Evolutionary conservation across 2,888 invertebrate species (phyloP).

Genomic region (Eilema sororculum): DNA sequence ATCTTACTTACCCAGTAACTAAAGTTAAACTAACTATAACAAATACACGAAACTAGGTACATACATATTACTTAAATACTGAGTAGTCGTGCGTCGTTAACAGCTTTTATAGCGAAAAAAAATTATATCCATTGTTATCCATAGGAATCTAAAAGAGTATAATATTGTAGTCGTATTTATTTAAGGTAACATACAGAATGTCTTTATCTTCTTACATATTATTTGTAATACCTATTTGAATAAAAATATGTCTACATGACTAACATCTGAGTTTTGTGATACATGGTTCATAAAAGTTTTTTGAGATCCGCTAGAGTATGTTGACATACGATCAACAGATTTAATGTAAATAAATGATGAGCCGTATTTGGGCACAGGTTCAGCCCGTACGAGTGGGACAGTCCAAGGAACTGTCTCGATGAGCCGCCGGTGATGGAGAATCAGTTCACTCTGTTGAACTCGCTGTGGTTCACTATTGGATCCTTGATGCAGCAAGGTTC

Average conservation of each 20-base stretch:
- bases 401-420: conserved; percentile 94
- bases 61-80: no score
- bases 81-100: no score
- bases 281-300: conserved; percentile 35
- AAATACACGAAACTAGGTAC: no score
- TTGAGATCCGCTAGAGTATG: conserved; percentile 38
- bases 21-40: no score
- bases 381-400: conserved; percentile 98
- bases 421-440: conserved; percentile 95
- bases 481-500: conserved; percentile 97
- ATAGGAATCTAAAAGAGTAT: not conserved
- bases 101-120: no score
- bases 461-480: conserved; percentile 98
- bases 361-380: conserved; percentile 89
- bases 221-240: not conserved
- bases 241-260: not conserved
- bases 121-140: no score
- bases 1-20: no score
- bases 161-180: no score
- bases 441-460: conserved; percentile 96
- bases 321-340: conserved; percentile 37
- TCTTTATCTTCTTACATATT: not conserved
- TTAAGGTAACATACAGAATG: not conserved
- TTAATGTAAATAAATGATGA: conserved; percentile 62
- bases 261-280: not conserved